Percentiles rank a stretch among this genome's conserved stretches.
Conservation (phyloP, 2,113 vertebrate species). For the Laticauda laticaudata region DNA sequence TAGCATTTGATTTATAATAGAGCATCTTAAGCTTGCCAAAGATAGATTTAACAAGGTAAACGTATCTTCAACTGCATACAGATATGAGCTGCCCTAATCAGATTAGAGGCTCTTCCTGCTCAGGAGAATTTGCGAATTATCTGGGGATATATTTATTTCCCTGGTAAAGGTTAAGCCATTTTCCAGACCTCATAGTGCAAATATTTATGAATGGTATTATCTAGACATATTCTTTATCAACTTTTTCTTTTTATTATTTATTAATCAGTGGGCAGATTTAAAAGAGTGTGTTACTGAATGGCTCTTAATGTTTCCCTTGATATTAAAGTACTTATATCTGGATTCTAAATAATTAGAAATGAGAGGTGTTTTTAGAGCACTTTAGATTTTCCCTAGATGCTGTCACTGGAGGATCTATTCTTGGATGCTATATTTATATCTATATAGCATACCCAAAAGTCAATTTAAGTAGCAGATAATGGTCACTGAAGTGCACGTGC, state of each 20-base stretch:
- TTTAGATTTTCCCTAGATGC: constrained; percentile 13
- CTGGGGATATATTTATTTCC: not conserved
- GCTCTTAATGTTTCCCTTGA: constrained; percentile 31
- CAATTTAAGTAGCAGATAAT: not conserved
- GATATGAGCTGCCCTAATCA: not conserved
- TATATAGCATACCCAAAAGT: not conserved
- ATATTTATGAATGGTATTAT: constrained; percentile 59
- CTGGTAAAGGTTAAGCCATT: constrained; percentile 32
- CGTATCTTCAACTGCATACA: not conserved
- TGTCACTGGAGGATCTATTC: constrained; percentile 1
- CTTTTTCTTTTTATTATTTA: not conserved
- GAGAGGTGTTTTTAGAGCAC: constrained; percentile 29
- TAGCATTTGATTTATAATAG: not conserved
- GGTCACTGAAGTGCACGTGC: not conserved
- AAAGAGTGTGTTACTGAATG: constrained; percentile 9
- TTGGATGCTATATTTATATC: not conserved
- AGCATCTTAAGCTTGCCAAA: not conserved
- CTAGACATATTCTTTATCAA: constrained; percentile 69
- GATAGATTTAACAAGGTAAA: not conserved
- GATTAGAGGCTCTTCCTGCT: not conserved
- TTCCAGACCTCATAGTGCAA: constrained; percentile 49
- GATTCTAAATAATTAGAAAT: not conserved
- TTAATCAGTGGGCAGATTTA: constrained; percentile 48
- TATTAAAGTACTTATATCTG: constrained; percentile 16
- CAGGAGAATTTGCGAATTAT: not conserved